phyloP scores from a whole-genome alignment of 2,797 vertebrate species.

The Leuciscus waleckii region DNA sequence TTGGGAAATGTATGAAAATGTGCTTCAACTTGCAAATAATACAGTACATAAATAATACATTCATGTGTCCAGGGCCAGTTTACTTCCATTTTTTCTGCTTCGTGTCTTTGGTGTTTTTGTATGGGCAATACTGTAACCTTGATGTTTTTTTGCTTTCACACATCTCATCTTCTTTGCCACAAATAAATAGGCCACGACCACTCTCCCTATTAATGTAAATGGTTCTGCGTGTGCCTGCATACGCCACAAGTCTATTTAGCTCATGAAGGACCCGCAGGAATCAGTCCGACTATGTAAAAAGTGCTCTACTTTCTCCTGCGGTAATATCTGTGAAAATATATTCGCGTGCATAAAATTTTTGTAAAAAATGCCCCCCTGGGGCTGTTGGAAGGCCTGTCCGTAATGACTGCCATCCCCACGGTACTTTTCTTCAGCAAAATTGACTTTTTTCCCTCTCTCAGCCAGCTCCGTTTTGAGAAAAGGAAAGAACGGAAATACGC shows the following conservation, averaged over 20 bases:
- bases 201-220: constrained; percentile 34
- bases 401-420: constrained; percentile 48
- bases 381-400: constrained; percentile 36
- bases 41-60: background rate
- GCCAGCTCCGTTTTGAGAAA: constrained; percentile 38
- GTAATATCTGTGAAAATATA: constrained; percentile 51
- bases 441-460: background rate
- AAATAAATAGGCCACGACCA: constrained; percentile 35
- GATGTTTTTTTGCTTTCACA: background rate
- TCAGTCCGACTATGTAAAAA: constrained; percentile 3
- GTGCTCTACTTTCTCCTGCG: constrained; percentile 38
- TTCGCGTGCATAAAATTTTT: constrained; percentile 51
- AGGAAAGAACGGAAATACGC: constrained; percentile 33
- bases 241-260: background rate
- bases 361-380: constrained; percentile 46
- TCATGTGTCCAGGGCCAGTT: background rate
- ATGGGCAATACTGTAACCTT: constrained; percentile 25
- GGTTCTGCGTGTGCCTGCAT: constrained; percentile 8
- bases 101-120: constrained; percentile 4
- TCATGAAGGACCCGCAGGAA: constrained; percentile 34
- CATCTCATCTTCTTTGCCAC: constrained; percentile 6
- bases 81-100: background rate
- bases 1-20: background rate
- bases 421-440: constrained; percentile 35
- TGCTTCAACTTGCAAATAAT: background rate